Percentiles rank a stretch among this genome's conserved stretches.
phyloP scores from a whole-genome alignment of 2,888 invertebrate species.

The Rhagium mordax region DNA sequence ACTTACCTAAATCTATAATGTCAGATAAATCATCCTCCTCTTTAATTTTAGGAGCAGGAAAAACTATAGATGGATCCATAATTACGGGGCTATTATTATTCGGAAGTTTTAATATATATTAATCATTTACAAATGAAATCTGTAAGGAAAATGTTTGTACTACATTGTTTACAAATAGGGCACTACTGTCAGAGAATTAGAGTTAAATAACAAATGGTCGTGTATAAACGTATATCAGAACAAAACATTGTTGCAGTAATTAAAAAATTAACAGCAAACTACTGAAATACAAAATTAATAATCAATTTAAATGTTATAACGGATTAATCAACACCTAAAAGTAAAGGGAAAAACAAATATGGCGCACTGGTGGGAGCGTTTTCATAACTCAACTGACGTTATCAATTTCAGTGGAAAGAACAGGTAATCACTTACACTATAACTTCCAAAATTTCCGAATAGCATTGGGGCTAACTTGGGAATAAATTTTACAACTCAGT shows the following conservation, averaged over 20 bases:
- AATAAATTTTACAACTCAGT: background rate
- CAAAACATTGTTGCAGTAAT: background rate
- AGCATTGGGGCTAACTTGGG: background rate
- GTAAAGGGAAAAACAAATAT: constrained; percentile 15
- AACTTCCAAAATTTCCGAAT: constrained; percentile 20
- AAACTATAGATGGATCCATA: background rate
- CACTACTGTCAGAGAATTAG: no score
- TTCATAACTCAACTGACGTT: background rate
- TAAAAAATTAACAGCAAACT: background rate
- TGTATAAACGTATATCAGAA: background rate
- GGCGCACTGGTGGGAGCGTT: constrained; percentile 15
- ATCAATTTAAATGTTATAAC: background rate
- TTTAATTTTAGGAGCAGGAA: constrained; percentile 7
- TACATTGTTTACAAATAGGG: constrained; percentile 10
- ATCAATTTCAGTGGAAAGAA: background rate
- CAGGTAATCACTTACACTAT: constrained; percentile 1
- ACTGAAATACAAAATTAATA: background rate
- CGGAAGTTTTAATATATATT: background rate
- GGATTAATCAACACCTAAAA: background rate
- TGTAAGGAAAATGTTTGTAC: background rate
- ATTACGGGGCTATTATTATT: background rate
- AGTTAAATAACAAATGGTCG: no score
- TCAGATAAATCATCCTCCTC: constrained; percentile 7
- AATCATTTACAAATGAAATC: constrained; percentile 16
- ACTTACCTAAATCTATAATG: constrained; percentile 33